Evolutionary conservation across 53 echinoderm and acorn worm genomes (phyloP).

Genomic region (Henricia sp.): DNA sequence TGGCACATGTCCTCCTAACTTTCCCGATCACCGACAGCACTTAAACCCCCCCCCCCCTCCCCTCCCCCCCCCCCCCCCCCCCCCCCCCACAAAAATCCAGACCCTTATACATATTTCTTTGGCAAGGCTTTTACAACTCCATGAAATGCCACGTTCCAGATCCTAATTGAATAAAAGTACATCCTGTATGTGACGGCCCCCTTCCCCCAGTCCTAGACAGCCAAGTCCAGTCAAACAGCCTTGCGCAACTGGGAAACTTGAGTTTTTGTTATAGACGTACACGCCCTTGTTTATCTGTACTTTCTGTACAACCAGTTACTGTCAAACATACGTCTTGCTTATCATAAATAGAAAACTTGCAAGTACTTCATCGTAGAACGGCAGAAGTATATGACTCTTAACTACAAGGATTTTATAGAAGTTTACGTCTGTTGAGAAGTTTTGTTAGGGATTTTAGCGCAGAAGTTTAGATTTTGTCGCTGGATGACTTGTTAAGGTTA

Average conservation of each 20-base stretch:
- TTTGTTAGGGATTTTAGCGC: neutral
- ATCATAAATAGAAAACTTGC: no score
- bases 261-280: no score
- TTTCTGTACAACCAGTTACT: no score
- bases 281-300: no score
- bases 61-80: neutral
- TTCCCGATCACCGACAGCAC: neutral
- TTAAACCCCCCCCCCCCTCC: neutral
- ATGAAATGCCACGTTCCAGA: neutral
- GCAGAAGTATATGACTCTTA: no score
- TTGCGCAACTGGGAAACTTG: no score
- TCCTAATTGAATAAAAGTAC: slow-evolving; percentile 35
- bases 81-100: slow-evolving; percentile 3
- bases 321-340: no score
- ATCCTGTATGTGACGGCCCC: no score
- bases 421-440: neutral
- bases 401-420: no score
- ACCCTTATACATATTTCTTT: neutral
- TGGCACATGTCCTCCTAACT: neutral
- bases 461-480: neutral
- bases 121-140: neutral
- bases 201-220: no score
- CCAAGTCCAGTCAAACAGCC: no score
- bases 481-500: neutral
- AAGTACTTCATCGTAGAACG: no score